Conservation (phyloP, 2,888 invertebrate genomes). For the Chironomus tentans region DNA sequence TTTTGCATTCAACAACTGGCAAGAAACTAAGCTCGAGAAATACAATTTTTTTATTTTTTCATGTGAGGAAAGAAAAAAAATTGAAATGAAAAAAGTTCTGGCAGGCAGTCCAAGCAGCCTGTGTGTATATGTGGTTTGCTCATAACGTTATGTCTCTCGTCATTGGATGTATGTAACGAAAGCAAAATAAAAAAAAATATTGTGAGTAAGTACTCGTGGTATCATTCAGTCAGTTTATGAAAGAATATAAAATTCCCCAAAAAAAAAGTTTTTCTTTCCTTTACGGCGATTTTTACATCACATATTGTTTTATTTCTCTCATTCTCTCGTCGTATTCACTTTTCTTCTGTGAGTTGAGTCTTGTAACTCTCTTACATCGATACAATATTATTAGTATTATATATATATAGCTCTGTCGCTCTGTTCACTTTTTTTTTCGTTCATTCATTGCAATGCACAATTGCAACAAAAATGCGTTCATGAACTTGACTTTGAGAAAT, state of each 20-base stretch:
- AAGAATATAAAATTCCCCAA: neutral
- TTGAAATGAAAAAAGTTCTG: slow-evolving; percentile 26
- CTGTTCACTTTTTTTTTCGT: slow-evolving; percentile 3
- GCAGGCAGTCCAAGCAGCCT: slow-evolving; percentile 11
- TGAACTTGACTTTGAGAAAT: slow-evolving; percentile 19
- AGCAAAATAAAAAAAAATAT: neutral
- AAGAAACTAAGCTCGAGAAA: slow-evolving; percentile 24
- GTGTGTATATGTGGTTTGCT: slow-evolving; percentile 12
- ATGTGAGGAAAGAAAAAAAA: slow-evolving; percentile 25
- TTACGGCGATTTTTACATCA: neutral
- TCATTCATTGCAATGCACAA: slow-evolving; percentile 12
- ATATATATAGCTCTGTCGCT: neutral
- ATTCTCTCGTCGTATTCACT: neutral
- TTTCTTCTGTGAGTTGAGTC: neutral
- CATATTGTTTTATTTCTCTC: neutral
- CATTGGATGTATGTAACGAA: neutral
- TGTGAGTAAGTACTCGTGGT: neutral
- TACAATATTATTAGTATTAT: neutral
- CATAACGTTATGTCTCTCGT: neutral
- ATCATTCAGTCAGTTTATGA: neutral
- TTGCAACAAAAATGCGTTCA: slow-evolving; percentile 4
- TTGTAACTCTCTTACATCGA: neutral
- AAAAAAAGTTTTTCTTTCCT: neutral
- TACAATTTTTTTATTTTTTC: slow-evolving; percentile 8
- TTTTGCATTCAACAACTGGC: slow-evolving; percentile 19